Percentiles rank a stretch among this genome's conserved stretches.
Evolutionary conservation across 2,888 invertebrate genomes (phyloP).

Genomic region (Phrixothrix hirtus): DNA sequence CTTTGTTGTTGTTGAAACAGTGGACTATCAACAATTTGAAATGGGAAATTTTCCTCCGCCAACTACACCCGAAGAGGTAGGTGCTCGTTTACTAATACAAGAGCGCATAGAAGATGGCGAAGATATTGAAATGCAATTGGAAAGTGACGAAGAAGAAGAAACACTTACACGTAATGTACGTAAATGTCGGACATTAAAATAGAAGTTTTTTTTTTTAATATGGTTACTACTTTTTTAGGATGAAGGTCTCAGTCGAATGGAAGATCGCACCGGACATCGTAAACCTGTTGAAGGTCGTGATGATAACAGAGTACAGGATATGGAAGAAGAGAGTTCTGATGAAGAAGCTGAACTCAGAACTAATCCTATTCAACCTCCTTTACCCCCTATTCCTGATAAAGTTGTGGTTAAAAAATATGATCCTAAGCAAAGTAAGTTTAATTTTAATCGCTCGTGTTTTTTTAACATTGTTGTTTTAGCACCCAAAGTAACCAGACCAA

Average conservation of each 20-base stretch:
- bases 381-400: slow-evolving; percentile 88
- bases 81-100: slow-evolving; percentile 89
- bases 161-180: slow-evolving; percentile 33
- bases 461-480: too few species aligned
- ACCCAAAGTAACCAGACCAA: slow-evolving; percentile 63
- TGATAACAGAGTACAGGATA: slow-evolving; percentile 77
- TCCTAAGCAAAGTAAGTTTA: slow-evolving; percentile 74
- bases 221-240: too few species aligned
- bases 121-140: slow-evolving; percentile 88
- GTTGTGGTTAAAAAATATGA: slow-evolving; percentile 97
- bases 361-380: slow-evolving; percentile 62
- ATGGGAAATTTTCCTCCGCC: slow-evolving; percentile 95
- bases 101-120: slow-evolving; percentile 80
- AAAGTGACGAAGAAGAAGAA: slow-evolving; percentile 72
- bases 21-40: slow-evolving; percentile 97
- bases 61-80: slow-evolving; percentile 96
- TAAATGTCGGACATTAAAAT: slow-evolving; percentile 6
- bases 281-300: slow-evolving; percentile 56
- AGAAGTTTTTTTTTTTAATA: background rate
- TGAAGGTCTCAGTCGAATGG: slow-evolving; percentile 68
- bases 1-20: slow-evolving; percentile 99
- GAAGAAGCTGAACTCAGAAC: slow-evolving; percentile 62
- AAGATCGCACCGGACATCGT: slow-evolving; percentile 63
- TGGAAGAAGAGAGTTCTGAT: slow-evolving; percentile 86
- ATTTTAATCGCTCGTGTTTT: too few species aligned